Conservation (phyloP, 37 sponge, comb jelly and placozoan genomes). For the Petrosia ficiformis region DNA sequence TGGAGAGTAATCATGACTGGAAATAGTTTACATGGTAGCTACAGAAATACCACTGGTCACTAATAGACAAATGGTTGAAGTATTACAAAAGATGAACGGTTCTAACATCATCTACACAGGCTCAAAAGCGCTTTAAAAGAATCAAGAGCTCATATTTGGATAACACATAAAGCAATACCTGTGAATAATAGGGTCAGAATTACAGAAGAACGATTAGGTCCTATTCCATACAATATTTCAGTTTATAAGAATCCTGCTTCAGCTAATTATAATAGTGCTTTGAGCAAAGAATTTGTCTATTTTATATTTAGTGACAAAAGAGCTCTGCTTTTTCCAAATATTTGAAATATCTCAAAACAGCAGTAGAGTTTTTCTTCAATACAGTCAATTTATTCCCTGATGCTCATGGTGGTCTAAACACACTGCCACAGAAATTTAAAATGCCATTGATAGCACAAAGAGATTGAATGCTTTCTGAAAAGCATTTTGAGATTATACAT, state of each 20-base stretch:
- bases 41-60: slow-evolving; percentile 1
- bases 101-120: background rate
- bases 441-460: background rate
- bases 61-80: background rate
- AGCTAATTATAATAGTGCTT: slow-evolving; percentile 5
- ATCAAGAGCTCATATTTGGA: background rate
- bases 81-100: background rate
- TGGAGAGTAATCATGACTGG: background rate
- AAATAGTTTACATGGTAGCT: background rate
- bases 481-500: background rate
- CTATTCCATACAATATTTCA: background rate
- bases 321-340: background rate
- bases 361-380: slow-evolving; percentile 8
- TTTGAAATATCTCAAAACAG: background rate
- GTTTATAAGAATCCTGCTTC: slow-evolving; percentile 11
- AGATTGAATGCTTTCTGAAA: background rate
- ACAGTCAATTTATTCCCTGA: background rate
- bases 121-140: background rate
- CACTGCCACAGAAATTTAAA: background rate
- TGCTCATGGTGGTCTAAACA: background rate
- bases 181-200: background rate
- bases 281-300: background rate
- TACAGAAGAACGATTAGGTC: background rate
- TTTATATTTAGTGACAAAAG: background rate
- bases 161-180: background rate